Evolutionary conservation across 1,140 invertebrate genomes (phyloP).

Genomic region (Caerostris darwini): DNA sequence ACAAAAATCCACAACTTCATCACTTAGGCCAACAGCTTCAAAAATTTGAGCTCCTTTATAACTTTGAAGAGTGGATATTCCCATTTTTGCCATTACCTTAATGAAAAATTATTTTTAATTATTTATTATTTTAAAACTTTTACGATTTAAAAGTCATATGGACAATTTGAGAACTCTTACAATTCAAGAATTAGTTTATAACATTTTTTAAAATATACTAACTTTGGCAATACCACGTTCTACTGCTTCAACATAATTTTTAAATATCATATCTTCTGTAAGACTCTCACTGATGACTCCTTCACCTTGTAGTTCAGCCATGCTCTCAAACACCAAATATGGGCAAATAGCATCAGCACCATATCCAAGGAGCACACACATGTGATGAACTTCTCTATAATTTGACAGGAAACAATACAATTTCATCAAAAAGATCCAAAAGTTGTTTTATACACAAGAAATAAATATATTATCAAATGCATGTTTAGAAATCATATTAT

Average conservation of each 20-base stretch:
- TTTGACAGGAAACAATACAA: background rate
- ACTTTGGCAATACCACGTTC: conserved; percentile 91
- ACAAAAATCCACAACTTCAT: conserved; percentile 96
- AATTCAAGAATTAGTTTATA: background rate
- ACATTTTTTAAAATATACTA: background rate
- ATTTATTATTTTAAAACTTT: background rate
- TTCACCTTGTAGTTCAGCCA: conserved; percentile 90
- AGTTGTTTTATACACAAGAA: background rate
- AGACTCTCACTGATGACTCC: conserved; percentile 89
- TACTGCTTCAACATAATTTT: conserved; percentile 88
- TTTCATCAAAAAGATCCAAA: background rate
- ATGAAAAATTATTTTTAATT: background rate
- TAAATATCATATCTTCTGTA: conserved; percentile 92
- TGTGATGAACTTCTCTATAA: conserved; percentile 94
- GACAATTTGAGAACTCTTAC: background rate
- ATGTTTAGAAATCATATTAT: conserved; percentile 44
- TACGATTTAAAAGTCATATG: background rate
- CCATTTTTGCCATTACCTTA: conserved; percentile 99
- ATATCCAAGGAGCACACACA: conserved; percentile 97
- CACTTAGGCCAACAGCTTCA: conserved; percentile 96
- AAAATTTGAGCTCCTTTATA: conserved; percentile 99
- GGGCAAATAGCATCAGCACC: conserved; percentile 99
- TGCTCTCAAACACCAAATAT: conserved; percentile 97
- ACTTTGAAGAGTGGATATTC: conserved; percentile 99
- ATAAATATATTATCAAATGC: too few relatives aligned